phyloP scores from a whole-genome alignment of 1,140 invertebrate species.

The Diabrotica undecimpunctata region DNA sequence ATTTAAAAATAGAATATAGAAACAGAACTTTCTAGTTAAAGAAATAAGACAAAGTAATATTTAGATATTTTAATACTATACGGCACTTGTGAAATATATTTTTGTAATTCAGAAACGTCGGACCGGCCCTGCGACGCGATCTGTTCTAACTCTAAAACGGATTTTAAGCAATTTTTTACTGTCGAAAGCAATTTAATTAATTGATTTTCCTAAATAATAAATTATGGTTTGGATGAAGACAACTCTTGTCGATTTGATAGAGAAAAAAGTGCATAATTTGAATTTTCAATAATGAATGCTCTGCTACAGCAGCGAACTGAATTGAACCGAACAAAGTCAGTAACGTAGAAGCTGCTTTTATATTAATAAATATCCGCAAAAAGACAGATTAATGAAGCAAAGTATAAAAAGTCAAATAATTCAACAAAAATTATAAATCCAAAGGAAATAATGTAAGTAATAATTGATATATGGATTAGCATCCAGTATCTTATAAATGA shows the following conservation, averaged over 20 bases:
- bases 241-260: background rate
- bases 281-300: constrained; percentile 1
- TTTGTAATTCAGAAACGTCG: background rate
- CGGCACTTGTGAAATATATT: too few relatives aligned
- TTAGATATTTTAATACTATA: too few relatives aligned
- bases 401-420: too few relatives aligned
- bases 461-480: too few relatives aligned
- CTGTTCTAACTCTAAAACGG: background rate
- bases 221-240: background rate
- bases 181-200: background rate
- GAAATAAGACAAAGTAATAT: too few relatives aligned
- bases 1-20: too few relatives aligned
- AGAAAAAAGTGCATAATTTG: constrained; percentile 2
- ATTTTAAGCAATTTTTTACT: background rate
- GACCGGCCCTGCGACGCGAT: background rate
- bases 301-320: background rate
- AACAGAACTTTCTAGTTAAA: too few relatives aligned
- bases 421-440: too few relatives aligned
- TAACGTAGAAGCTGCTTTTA: background rate
- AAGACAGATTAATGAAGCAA: too few relatives aligned
- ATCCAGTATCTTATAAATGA: too few relatives aligned
- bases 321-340: background rate
- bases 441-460: too few relatives aligned
- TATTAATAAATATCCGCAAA: too few relatives aligned
- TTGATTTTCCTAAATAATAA: constrained; percentile 1